Evolutionary conservation across 37 sponge, comb jelly and placozoan species (phyloP).

Genomic region (Agelas oroides): DNA sequence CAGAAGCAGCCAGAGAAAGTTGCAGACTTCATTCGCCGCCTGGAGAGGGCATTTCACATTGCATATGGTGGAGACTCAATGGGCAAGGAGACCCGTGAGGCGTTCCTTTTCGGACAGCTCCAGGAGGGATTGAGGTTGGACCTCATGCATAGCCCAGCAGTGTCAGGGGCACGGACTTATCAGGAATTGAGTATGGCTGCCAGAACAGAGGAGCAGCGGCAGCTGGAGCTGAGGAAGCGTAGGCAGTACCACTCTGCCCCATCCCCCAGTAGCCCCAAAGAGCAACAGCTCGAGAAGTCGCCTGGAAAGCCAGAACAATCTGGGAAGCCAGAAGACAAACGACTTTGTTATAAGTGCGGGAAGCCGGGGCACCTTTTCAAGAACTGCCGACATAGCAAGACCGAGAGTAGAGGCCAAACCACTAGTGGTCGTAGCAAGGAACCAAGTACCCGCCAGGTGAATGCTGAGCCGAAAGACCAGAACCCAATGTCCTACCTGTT

Average conservation of each 20-base stretch:
- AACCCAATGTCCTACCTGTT: constrained; percentile 3
- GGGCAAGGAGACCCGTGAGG: constrained; percentile 17
- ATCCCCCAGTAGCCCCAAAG: not conserved
- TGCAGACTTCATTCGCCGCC: not conserved
- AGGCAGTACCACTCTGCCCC: constrained; percentile 30
- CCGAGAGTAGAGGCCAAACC: not conserved
- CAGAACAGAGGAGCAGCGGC: constrained; percentile 48
- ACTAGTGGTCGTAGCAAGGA: too few species aligned
- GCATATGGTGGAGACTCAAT: constrained; percentile 49
- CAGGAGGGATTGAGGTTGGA: constrained; percentile 48
- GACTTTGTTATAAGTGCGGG: constrained; percentile 43
- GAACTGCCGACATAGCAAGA: constrained; percentile 31
- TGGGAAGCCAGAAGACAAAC: not conserved
- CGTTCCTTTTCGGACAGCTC: constrained; percentile 46
- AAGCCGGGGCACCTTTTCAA: constrained; percentile 31
- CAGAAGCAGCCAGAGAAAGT: constrained; percentile 38
- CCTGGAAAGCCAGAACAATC: not conserved
- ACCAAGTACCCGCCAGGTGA: too few species aligned
- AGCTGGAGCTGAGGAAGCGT: constrained; percentile 10
- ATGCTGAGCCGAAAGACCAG: not conserved
- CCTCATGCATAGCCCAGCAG: constrained; percentile 41
- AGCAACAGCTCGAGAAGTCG: not conserved
- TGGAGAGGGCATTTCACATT: constrained; percentile 40
- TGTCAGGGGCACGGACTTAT: constrained; percentile 54
- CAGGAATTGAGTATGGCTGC: constrained; percentile 48